A percentile compares a stretch with the other conserved stretches of the same genome.
Evolutionary conservation across 2,888 invertebrate genomes (phyloP).

Genomic region (Amphipyra tragopoginis): DNA sequence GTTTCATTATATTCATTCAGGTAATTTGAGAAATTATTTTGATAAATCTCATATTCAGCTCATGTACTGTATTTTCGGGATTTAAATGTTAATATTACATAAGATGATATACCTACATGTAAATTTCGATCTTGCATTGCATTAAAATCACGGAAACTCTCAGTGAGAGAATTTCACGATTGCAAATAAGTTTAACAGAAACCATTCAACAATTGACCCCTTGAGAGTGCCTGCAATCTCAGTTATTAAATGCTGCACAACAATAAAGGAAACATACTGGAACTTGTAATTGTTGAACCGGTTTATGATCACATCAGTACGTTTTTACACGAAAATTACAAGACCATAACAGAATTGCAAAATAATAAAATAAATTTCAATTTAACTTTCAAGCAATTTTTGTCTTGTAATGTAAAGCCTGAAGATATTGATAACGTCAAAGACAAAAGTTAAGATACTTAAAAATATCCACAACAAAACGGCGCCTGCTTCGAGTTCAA

Average conservation of each 20-base stretch:
- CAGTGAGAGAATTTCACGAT: constrained; percentile 2
- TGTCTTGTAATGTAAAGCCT: background rate
- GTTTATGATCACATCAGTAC: constrained; percentile 17
- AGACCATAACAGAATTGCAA: constrained; percentile 6
- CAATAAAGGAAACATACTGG: constrained; percentile 29
- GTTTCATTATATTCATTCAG: too few species aligned
- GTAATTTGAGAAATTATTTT: too few species aligned
- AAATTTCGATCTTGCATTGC: too few species aligned
- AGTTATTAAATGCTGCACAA: constrained; percentile 15
- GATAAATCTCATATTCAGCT: too few species aligned
- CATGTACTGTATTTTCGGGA: too few species aligned
- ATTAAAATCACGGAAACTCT: too few species aligned
- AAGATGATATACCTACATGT: too few species aligned
- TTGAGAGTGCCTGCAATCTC: constrained; percentile 14
- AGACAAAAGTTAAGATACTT: constrained; percentile 16
- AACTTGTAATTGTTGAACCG: constrained; percentile 43
- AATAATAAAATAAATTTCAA: too few species aligned
- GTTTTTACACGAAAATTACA: constrained; percentile 17
- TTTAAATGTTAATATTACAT: too few species aligned
- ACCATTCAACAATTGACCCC: background rate
- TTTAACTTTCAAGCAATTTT: background rate
- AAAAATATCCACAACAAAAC: constrained; percentile 30
- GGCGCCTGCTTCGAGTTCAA: constrained; percentile 10
- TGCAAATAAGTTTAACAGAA: background rate
- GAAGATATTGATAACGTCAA: background rate